Evolutionary conservation across 23 tunicate genomes (phyloP), one percentile per base, ranked within the genome.

Genomic region (Trididemnum miniatum): DNA sequence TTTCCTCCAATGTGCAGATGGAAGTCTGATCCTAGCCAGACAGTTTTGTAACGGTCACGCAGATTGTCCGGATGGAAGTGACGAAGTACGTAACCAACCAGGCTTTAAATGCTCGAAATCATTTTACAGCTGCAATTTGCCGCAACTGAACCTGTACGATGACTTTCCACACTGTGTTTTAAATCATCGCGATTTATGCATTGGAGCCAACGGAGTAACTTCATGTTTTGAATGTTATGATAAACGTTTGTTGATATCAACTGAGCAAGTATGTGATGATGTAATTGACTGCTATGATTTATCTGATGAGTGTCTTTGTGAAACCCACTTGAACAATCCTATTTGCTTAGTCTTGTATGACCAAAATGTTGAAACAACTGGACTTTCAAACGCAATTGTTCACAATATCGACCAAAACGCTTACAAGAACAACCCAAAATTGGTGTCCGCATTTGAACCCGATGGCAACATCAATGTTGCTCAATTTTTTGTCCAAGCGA

Each of bases 221-320:
- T 59, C 2, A 25, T 84, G 88, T 32, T 84, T 74, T 63, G 73
- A 73, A 54, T 84, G 88, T 35, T 52, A 59, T 35, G 80, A 74
- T 38, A 60, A 37, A 26, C 32, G 59, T 0, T 37, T 35, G 35
- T n/a, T 84, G 2, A 84, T 84, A 36, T 35, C 81, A 7, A 22
- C 73, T 15, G 60, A 73, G n/a, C n/a, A n/a, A n/a, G n/a, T n/a
- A n/a, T n/a, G n/a, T n/a, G n/a, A n/a, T n/a, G n/a, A n/a, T n/a
- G n/a, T n/a, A n/a, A n/a, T n/a, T n/a, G n/a, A n/a, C n/a, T n/a
- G n/a, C n/a, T n/a, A n/a, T n/a, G n/a, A 84, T 37, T 59, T 60
- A n/a, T 73, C 81, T 26, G 88, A 84, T 33, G 88, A 84, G 62
- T 74, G 88, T 84, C 44, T 75, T 12, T 75, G 88, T 62, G 69